Evolutionary conservation across 1,140 invertebrate genomes (phyloP).

Genomic region (Mya arenaria): DNA sequence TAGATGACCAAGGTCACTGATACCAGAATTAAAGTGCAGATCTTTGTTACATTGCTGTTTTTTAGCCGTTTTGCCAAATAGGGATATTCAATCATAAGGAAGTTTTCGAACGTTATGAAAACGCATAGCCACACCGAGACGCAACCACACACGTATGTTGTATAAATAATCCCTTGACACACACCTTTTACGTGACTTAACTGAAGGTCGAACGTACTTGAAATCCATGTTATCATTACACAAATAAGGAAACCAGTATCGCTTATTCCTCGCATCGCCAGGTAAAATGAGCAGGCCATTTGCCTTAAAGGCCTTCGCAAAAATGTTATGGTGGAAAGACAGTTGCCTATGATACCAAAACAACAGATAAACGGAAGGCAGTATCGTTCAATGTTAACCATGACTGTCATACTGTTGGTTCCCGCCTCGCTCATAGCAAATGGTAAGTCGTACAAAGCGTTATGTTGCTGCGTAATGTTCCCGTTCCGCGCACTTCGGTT

Average conservation of each 20-base stretch:
- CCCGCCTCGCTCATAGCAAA: too few species aligned
- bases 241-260: neutral
- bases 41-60: neutral
- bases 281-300: neutral
- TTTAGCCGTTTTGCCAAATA: neutral
- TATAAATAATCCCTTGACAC: neutral
- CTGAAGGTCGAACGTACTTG: neutral
- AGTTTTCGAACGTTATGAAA: conserved; percentile 11
- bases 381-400: neutral
- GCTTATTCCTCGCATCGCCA: conserved; percentile 4
- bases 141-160: conserved; percentile 10
- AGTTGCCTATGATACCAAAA: conserved; percentile 1
- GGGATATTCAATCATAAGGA: neutral
- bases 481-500: too few species aligned
- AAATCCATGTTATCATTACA: conserved; percentile 1
- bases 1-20: neutral
- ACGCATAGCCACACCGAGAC: conserved; percentile 18
- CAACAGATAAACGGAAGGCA: neutral
- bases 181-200: conserved; percentile 11
- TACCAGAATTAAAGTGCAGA: neutral
- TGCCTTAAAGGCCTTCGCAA: neutral
- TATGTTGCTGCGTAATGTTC: too few species aligned
- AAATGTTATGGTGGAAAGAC: neutral
- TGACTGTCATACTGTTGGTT: too few species aligned
- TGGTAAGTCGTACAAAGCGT: too few species aligned